Conservation (phyloP, 2,888 invertebrate species). For the Cyclophora albipunctata region DNA sequence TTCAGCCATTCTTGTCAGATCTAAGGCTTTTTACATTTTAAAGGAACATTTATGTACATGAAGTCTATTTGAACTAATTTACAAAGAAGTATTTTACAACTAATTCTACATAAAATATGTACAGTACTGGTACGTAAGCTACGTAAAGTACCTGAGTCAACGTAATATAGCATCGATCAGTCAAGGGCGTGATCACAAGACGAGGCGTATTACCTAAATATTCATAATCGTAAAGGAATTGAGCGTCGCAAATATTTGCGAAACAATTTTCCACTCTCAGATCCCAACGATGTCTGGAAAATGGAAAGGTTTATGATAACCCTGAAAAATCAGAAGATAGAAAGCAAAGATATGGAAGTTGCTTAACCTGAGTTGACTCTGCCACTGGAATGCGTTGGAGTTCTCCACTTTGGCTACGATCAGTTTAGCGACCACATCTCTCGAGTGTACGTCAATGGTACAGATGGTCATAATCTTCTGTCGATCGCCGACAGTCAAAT, state of each 20-base stretch:
- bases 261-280: slow-evolving; percentile 85
- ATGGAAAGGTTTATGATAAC: not conserved
- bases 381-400: slow-evolving; percentile 90
- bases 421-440: slow-evolving; percentile 94
- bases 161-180: slow-evolving; percentile 96
- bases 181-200: slow-evolving; percentile 94
- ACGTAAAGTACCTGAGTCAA: slow-evolving; percentile 81
- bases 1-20: no score
- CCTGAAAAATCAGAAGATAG: not conserved
- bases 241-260: slow-evolving; percentile 96
- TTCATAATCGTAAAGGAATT: slow-evolving; percentile 93
- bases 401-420: slow-evolving; percentile 87
- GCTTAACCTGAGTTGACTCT: slow-evolving; percentile 84
- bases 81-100: no score
- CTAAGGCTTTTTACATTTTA: no score
- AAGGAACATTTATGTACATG: no score
- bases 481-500: slow-evolving; percentile 86
- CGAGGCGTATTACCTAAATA: slow-evolving; percentile 96
- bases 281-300: slow-evolving; percentile 86
- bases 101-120: no score
- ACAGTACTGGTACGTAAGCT: no score
- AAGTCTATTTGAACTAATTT: no score
- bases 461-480: slow-evolving; percentile 98
- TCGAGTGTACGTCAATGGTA: slow-evolving; percentile 95
- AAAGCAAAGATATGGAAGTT: not conserved